Conservation (phyloP, 2,888 invertebrate species). For the Nomada lathburiana region DNA sequence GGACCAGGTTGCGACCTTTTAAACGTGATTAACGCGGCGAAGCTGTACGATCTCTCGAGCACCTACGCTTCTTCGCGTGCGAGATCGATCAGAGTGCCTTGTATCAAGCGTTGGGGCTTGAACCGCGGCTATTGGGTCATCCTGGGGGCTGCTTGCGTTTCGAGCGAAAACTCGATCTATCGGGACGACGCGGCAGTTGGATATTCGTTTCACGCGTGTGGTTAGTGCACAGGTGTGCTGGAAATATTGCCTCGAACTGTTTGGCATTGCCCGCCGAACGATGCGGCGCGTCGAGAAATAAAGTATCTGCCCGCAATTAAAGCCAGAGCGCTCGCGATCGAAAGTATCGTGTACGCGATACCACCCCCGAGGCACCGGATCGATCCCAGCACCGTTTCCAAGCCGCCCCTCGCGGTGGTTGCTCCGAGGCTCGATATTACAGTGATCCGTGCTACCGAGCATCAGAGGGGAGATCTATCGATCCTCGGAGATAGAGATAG, state of each 20-base stretch:
- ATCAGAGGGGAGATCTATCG: constrained; percentile 60
- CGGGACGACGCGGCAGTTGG: no score
- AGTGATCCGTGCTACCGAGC: constrained; percentile 72
- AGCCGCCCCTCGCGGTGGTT: constrained; percentile 29
- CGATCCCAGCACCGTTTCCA: constrained; percentile 27
- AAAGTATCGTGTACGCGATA: constrained; percentile 45
- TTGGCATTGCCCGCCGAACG: no score
- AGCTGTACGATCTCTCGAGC: constrained; percentile 38
- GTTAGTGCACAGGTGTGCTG: no score
- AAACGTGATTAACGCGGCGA: constrained; percentile 56
- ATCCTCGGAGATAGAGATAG: constrained; percentile 56
- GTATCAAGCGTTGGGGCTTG: background rate
- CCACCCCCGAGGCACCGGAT: constrained; percentile 45
- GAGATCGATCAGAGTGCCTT: constrained; percentile 46
- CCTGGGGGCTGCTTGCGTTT: no score
- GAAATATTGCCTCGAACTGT: background rate
- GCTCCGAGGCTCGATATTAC: constrained; percentile 69
- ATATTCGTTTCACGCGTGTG: no score
- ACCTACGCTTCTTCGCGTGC: constrained; percentile 31
- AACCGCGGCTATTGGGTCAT: background rate
- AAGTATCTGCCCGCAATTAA: constrained; percentile 21
- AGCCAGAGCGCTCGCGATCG: constrained; percentile 32
- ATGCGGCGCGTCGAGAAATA: no score
- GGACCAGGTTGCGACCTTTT: constrained; percentile 47
- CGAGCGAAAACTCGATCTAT: no score